phyloP scores from a whole-genome alignment of 2,888 invertebrate genomes.

The Tenthredo livida region DNA sequence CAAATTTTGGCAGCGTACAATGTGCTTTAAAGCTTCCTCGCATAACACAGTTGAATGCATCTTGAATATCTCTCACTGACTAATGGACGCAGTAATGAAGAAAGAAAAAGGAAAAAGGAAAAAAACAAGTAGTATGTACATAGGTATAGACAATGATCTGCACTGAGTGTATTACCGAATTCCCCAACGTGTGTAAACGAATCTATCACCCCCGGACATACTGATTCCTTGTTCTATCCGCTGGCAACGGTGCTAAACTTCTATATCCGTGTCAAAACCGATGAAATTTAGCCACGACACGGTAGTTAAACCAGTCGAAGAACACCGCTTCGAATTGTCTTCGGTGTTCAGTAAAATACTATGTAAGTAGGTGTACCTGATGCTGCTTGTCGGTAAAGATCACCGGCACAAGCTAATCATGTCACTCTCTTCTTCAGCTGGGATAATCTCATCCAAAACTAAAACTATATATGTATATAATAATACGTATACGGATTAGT shows the following conservation, averaged over 20 bases:
- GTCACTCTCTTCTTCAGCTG: not conserved
- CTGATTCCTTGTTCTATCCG: not conserved
- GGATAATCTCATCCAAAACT: not conserved
- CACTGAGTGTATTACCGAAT: too few species aligned
- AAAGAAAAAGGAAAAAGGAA: not conserved
- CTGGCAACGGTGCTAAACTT: not conserved
- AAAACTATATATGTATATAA: too few species aligned
- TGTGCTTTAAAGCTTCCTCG: not conserved
- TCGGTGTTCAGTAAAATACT: not conserved
- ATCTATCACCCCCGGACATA: not conserved
- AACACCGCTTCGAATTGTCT: conserved; percentile 1
- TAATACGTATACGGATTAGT: too few species aligned
- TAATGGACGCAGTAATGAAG: not conserved
- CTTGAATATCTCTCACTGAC: not conserved
- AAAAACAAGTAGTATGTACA: too few species aligned
- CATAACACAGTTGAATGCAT: not conserved
- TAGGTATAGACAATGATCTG: too few species aligned
- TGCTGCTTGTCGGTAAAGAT: not conserved
- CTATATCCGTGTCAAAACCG: not conserved
- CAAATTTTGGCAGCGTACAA: not conserved
- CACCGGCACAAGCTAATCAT: not conserved
- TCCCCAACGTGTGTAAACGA: too few species aligned
- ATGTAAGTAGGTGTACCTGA: not conserved
- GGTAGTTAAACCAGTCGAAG: not conserved
- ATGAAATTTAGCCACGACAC: conserved; percentile 9